phyloP scores from a whole-genome alignment of 1,140 invertebrate species.

The Drosophila dunni region DNA sequence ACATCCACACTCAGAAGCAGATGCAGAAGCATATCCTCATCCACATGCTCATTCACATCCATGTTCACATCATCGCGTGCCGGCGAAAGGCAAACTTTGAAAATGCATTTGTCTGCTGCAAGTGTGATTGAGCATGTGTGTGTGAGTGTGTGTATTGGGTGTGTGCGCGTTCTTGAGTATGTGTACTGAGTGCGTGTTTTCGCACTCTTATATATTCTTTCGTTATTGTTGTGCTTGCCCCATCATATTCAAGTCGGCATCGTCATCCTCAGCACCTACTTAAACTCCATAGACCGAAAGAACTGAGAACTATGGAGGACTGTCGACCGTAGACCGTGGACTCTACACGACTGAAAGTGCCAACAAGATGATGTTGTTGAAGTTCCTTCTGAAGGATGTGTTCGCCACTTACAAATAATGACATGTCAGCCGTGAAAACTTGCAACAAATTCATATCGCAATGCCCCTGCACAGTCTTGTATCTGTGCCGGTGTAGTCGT shows the following conservation, averaged over 20 bases:
- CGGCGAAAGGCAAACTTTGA: slow-evolving; percentile 24
- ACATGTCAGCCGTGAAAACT: slow-evolving; percentile 59
- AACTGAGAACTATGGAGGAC: not conserved
- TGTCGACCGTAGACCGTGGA: too few relatives aligned
- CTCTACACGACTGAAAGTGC: not conserved
- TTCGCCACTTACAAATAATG: slow-evolving; percentile 69
- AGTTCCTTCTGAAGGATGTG: slow-evolving; percentile 31
- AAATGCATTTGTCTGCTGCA: slow-evolving; percentile 35
- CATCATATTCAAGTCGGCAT: slow-evolving; percentile 30
- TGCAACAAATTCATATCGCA: slow-evolving; percentile 66
- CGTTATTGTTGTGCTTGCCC: slow-evolving; percentile 38
- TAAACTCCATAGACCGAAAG: not conserved
- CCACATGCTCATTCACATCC: slow-evolving; percentile 7
- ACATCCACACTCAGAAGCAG: not conserved
- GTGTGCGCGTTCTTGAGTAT: not conserved
- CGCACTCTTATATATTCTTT: not conserved
- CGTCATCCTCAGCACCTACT: slow-evolving; percentile 23
- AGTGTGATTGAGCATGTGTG: not conserved
- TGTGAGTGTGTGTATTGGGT: not conserved
- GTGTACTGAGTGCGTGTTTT: not conserved
- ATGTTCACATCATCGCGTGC: slow-evolving; percentile 14
- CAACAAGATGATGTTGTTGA: slow-evolving; percentile 44
- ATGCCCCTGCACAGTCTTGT: slow-evolving; percentile 4
- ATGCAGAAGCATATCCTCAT: not conserved
- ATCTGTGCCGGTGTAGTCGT: not conserved